These are phyloP conservation scores for Platyscapa corneri DNA, from an alignment of 1,140 invertebrate species.

Conservation along the genomic window DNA sequence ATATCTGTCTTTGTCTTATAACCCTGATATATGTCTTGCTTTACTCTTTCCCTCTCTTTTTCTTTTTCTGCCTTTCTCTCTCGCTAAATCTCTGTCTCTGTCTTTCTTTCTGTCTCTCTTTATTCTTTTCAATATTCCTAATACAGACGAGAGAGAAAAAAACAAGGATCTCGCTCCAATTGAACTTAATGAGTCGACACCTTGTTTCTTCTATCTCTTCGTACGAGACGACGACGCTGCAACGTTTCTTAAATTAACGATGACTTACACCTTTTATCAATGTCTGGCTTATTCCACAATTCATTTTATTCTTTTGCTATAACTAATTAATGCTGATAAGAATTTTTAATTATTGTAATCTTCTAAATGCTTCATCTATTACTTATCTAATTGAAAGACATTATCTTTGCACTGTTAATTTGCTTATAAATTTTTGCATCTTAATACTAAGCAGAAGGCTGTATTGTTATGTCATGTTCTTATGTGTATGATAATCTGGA, in stretches of 20 bases:
- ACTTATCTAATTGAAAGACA: not conserved
- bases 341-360: not conserved
- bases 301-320: slow-evolving; percentile 12
- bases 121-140: slow-evolving; percentile 1
- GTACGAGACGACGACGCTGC: not conserved
- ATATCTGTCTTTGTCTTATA: not conserved
- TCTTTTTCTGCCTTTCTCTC: not conserved
- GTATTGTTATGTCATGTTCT: slow-evolving; percentile 14
- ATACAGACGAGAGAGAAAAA: slow-evolving; percentile 30
- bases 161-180: slow-evolving; percentile 19
- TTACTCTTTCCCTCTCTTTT: not conserved
- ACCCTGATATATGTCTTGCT: not conserved
- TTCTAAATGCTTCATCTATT: not conserved
- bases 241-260: slow-evolving; percentile 19
- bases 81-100: not conserved
- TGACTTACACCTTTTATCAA: slow-evolving; percentile 15
- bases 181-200: slow-evolving; percentile 43
- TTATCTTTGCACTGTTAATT: slow-evolving; percentile 4
- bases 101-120: not conserved
- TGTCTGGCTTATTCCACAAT: not conserved
- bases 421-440: not conserved
- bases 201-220: slow-evolving; percentile 32
- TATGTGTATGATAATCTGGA: slow-evolving; percentile 43
- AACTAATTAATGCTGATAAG: slow-evolving; percentile 6
- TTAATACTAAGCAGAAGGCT: slow-evolving; percentile 19